Base-by-base conservation (phyloP, 2,113 vertebrate genomes). In the Tamias sibiricus region DNA sequence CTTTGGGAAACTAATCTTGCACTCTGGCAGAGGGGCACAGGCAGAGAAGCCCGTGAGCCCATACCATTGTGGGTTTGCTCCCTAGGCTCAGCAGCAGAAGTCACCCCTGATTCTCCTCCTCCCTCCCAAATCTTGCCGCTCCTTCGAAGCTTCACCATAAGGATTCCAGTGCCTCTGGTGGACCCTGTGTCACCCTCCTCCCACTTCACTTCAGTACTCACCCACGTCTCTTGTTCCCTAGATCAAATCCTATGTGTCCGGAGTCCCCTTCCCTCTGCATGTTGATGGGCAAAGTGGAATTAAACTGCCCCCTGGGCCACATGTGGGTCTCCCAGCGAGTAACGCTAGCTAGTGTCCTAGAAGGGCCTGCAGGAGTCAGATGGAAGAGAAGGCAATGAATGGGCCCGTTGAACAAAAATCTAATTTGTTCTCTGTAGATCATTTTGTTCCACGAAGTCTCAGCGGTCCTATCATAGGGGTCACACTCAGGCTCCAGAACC, bases 401-500 rank as follows among this genome's bases (percentile, higher is more conserved):
- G 44, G 42, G 2, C 30, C 26, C 14, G 17, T 76, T 30, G 42
- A 75, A 59, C 37, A 91, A 85, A 96, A 90, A 57, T 66, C 26
- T 26, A 42, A 47, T 47, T 71, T 6, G 6, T 59, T 89, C 66
- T 84, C 35, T 26, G 1, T 10, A 2, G 75, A 2, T 44, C 42
- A 40, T 71, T 85, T 24, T 37, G 11, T n/a, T 64, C n/a, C 52
- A 24, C 1, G 14, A 69, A n/a, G 47, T 75, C 19, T 2, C 16
- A 10, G 59, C 14, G 10, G 28, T 0, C 47, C 4, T 54, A 52
- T 68, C 57, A 0, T 35, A 69, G 77, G 69, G 42, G 13, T 40
- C 42, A 19, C 42, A 8, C 8, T 7, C 9, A 0, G 72, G 69
- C 82, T 95, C 74, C 64, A 90, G 96, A 95, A 90, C 87, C 95